phyloP scores from a whole-genome alignment of 2,888 invertebrate genomes.

The Cryptops parisi region DNA sequence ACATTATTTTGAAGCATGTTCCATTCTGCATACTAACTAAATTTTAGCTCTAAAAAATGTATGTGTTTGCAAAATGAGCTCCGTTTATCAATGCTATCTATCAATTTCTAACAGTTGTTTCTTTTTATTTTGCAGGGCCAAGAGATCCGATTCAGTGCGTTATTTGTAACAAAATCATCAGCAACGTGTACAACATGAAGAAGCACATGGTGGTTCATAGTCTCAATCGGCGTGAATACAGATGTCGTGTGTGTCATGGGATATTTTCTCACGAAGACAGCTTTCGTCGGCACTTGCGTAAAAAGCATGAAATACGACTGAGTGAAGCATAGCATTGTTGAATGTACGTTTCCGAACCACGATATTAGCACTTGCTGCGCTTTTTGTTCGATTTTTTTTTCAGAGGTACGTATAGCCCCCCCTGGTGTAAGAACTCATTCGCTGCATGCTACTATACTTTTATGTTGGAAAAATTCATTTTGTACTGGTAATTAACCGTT shows the following conservation, averaged over 20 bases:
- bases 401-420: too few relatives aligned
- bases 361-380: too few relatives aligned
- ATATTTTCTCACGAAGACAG: constrained; percentile 16
- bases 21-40: too few relatives aligned
- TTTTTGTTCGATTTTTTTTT: too few relatives aligned
- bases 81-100: background rate
- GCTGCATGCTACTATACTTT: too few relatives aligned
- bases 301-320: constrained; percentile 13
- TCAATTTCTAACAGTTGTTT: background rate
- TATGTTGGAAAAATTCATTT: too few relatives aligned
- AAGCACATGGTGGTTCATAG: constrained; percentile 17
- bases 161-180: constrained; percentile 16
- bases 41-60: too few relatives aligned
- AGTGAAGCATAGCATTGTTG: constrained; percentile 8
- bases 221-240: constrained; percentile 8
- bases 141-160: constrained; percentile 16
- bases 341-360: too few relatives aligned
- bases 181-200: constrained; percentile 17
- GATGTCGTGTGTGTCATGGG: constrained; percentile 11
- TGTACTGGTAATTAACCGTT: too few relatives aligned
- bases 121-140: constrained; percentile 13
- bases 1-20: too few relatives aligned
- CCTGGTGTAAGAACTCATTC: too few relatives aligned
- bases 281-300: constrained; percentile 14
- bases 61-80: too few relatives aligned